A percentile compares a stretch with the other conserved stretches of the same genome.
These are phyloP conservation scores for Toxotes lorentzi DNA, from an alignment of 2,797 vertebrate species.

Conservation along the genomic window DNA sequence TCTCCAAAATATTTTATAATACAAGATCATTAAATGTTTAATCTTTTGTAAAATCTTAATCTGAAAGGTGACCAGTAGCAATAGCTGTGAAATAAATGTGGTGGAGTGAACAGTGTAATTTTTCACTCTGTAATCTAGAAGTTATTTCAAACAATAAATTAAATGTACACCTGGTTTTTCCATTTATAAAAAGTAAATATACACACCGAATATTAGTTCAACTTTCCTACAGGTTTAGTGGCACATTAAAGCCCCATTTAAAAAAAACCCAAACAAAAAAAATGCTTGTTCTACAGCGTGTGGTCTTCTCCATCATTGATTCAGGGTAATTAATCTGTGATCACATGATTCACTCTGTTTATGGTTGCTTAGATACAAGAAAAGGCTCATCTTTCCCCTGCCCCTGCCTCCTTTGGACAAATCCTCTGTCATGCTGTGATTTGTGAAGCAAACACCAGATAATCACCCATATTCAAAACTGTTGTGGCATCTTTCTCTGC, in stretches of 20 bases:
- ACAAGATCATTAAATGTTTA: neutral
- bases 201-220: neutral
- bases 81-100: too few species aligned
- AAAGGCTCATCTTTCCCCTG: constrained; percentile 7
- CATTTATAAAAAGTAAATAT: neutral
- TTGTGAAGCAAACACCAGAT: constrained; percentile 38
- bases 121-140: too few species aligned
- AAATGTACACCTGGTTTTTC: neutral
- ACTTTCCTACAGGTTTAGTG: neutral
- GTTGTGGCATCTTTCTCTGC: constrained; percentile 21
- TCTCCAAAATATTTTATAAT: neutral
- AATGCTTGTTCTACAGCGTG: neutral
- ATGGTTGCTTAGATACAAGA: constrained; percentile 51
- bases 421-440: constrained; percentile 50
- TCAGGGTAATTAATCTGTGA: constrained; percentile 39
- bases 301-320: neutral
- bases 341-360: constrained; percentile 43
- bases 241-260: constrained; percentile 1
- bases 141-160: neutral
- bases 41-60: neutral
- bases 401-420: neutral
- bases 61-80: neutral
- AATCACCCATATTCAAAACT: constrained; percentile 29
- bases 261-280: neutral
- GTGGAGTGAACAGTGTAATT: too few species aligned